Evolutionary conservation across 2,113 vertebrate species (phyloP), one percentile per base, ranked within the genome.

Genomic region (Cygnus buccinator): DNA sequence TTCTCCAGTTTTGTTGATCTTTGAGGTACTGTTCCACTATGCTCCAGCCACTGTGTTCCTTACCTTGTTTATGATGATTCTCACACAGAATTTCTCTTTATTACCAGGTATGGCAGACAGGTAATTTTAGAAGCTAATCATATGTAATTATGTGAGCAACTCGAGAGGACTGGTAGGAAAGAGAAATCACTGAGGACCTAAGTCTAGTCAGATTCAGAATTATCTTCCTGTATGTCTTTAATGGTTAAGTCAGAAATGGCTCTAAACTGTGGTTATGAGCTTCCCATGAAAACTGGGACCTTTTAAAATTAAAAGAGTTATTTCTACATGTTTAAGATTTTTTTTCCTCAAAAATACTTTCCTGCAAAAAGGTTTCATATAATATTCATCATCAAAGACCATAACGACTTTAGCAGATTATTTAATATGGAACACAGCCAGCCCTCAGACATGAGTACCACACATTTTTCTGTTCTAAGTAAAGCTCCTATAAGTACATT

Each of bases 351-450:
- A 65, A 91, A 93, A 80, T 58, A 10, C 10, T 80, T 87, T 55
- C 44, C 59, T 19, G 0, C 1, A 25, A 43, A 61, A 91, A 83
- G 9, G 23, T 58, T 75, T 76, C 19, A 10, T 71, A 59, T n/a
- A 87, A 71, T 91, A 93, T 85, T 88, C 20, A 41, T 11, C 93
- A 95, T 96, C 86, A 95, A 96, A 96, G 88, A 62, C 66, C 81
- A 65, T 88, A 98, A 98, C 13, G 89, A 95, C 71, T 94, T 93
- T 86, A 96, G 75, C 96, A 98, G 96, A 97, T 97, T 97, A 98
- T 97, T 98, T 97, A 95, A 93, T 92, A 94, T 96, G 96, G 97
- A 96, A 52, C 41, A 92, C 54, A 33, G 76, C 94, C 97, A 97
- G 73, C 48, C 89, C 29, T 90, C 90, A 95, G 87, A 94, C 75